phyloP scores from a whole-genome alignment of 2,113 vertebrate genomes.

The Raphicerus campestris region DNA sequence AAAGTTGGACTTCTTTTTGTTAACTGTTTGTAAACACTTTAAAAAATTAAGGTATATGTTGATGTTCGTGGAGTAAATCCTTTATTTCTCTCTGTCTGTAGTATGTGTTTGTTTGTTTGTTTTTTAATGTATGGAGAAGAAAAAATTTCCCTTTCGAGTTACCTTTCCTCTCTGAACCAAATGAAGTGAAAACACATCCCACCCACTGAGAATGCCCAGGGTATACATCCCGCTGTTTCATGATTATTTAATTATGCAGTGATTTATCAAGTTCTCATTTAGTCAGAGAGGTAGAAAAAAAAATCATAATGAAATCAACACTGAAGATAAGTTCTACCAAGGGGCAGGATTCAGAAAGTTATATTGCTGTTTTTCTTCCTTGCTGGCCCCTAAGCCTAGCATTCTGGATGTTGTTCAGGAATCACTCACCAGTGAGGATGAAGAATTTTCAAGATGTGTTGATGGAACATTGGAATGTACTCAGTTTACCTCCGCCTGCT shows the following conservation, averaged over 20 bases:
- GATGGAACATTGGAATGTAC: slow-evolving; percentile 23
- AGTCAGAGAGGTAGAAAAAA: slow-evolving; percentile 22
- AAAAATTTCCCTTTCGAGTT: background rate
- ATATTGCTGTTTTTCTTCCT: background rate
- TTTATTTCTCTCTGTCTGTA: background rate
- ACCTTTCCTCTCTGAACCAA: slow-evolving; percentile 4
- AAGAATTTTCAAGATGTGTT: slow-evolving; percentile 49
- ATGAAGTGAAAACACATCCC: background rate
- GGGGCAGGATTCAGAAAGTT: slow-evolving; percentile 18
- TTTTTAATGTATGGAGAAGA: background rate
- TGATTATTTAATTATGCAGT: slow-evolving; percentile 31
- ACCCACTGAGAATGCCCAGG: background rate
- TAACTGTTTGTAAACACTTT: background rate
- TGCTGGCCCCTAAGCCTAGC: background rate
- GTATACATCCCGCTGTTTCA: background rate
- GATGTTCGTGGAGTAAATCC: background rate
- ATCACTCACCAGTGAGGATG: slow-evolving; percentile 5
- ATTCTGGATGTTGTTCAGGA: slow-evolving; percentile 16
- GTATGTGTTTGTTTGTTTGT: background rate
- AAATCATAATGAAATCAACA: slow-evolving; percentile 48
- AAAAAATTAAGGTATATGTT: background rate
- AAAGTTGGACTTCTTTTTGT: background rate
- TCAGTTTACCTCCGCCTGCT: slow-evolving; percentile 42
- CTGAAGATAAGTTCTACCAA: background rate
- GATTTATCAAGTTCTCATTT: slow-evolving; percentile 45